These are phyloP conservation scores for Sarcoramphus papa DNA, from an alignment of 2,797 vertebrate species.

Conservation along the genomic window DNA sequence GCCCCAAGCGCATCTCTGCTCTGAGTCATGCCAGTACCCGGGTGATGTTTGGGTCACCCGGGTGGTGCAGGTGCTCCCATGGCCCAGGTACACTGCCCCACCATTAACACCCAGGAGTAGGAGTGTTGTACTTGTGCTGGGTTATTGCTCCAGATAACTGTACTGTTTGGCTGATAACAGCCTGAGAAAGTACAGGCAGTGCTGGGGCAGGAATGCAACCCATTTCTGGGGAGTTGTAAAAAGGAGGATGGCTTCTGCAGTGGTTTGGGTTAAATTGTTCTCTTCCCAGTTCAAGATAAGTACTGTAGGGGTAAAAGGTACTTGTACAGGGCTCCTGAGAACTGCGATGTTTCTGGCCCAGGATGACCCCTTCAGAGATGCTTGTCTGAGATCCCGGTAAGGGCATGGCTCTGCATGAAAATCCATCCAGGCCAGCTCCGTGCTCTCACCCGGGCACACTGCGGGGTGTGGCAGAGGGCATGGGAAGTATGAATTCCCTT, in stretches of 20 bases:
- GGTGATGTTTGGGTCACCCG: background rate
- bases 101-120: background rate
- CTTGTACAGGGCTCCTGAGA: background rate
- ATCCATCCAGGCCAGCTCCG: background rate
- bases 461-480: background rate
- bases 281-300: background rate
- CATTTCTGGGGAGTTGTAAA: background rate
- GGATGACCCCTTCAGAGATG: background rate
- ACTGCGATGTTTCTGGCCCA: background rate
- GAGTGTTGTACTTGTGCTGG: rapidly evolving
- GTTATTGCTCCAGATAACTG: background rate
- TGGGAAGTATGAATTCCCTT: background rate
- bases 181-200: background rate
- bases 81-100: background rate
- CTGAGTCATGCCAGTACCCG: background rate
- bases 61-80: background rate
- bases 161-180: background rate
- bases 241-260: background rate
- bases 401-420: background rate
- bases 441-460: background rate
- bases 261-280: no score
- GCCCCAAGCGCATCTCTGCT: background rate
- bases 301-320: background rate
- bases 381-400: background rate
- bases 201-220: background rate